phyloP scores from a whole-genome alignment of 2,888 invertebrate species.

The Aproaerema taeniolella region DNA sequence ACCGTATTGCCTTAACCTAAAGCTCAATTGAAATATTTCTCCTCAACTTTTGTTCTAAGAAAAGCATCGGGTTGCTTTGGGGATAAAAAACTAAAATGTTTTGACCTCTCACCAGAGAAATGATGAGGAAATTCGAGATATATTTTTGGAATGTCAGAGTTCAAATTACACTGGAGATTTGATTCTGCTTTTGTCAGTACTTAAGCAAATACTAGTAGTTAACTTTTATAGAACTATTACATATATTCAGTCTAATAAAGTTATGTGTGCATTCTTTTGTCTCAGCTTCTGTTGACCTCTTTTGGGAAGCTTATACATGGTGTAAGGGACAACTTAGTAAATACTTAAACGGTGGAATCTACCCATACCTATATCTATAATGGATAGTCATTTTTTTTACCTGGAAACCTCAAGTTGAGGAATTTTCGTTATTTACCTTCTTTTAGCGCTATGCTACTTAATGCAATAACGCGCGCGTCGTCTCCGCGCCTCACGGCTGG shows the following conservation, averaged over 20 bases:
- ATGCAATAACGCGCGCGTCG: no score
- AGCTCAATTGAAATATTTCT: constrained; percentile 29
- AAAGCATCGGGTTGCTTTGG: constrained; percentile 47
- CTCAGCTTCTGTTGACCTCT: constrained; percentile 27
- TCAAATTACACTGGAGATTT: constrained; percentile 34
- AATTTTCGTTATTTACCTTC: no score
- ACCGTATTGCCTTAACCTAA: constrained; percentile 33
- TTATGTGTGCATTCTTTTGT: constrained; percentile 43
- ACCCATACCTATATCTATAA: no score
- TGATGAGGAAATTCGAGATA: constrained; percentile 24
- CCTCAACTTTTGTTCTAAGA: constrained; percentile 54
- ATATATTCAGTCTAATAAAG: constrained; percentile 57
- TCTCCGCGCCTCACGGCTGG: no score
- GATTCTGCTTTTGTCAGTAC: constrained; percentile 38
- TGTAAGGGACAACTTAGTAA: no score
- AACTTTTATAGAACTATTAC: constrained; percentile 65
- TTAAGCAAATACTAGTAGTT: constrained; percentile 63
- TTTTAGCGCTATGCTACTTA: no score
- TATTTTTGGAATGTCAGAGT: constrained; percentile 21
- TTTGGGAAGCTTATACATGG: constrained; percentile 24
- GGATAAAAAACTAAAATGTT: constrained; percentile 49
- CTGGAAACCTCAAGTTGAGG: no score
- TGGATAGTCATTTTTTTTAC: no score
- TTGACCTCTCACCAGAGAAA: constrained; percentile 39
- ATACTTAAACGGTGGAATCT: no score